Evolutionary conservation across 2,113 vertebrate species (phyloP), one percentile per base, ranked within the genome.

Genomic region (Lamprotornis superbus): DNA sequence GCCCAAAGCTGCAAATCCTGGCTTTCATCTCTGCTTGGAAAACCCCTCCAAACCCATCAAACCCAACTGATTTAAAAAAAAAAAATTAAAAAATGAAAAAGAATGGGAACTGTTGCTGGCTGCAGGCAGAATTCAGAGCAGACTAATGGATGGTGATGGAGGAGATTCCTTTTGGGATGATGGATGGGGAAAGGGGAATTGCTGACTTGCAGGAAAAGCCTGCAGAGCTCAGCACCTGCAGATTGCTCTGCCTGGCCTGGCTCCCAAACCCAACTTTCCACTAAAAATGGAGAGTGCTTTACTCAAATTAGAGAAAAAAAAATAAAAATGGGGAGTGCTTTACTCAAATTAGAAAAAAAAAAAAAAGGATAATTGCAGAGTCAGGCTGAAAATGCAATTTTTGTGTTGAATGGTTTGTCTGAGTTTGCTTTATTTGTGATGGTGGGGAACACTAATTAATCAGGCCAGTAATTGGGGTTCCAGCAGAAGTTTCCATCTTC

Each of bases 201-300:
- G 97, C 97, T 97, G 97, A 98, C 94, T 96, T 50, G 92, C 80
- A 95, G 91, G n/a, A 85, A 90, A 95, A 96, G 95, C 81, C 90
- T 97, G 98, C 97, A 96, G 84, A 94, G 73, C 96, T 97, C 97
- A 98, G 97, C 97, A 94, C 95, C 89, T 94, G 90, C 96, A 97
- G 96, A 96, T 86, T 84, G 73, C 85, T 87, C 37, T 7, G 10
- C n/a, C 65, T 98, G 97, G 97, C 93, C 96, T 44, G 57, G 6
- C 56, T 96, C 39, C 76, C 60, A 64, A 27, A 17, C 1, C 27
- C 35, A 94, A 93, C 75, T 95, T 94, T 90, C 85, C 70, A 80
- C 93, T 93, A 35, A 49, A 91, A 93, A 92, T 3, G 15, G 39
- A 47, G 5, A 78, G 63, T 5, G 3, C 56, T 87, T 84, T 21